These are phyloP conservation scores for Euura saliciscinereae DNA, from an alignment of 1,140 invertebrate species.

Conservation along the genomic window DNA sequence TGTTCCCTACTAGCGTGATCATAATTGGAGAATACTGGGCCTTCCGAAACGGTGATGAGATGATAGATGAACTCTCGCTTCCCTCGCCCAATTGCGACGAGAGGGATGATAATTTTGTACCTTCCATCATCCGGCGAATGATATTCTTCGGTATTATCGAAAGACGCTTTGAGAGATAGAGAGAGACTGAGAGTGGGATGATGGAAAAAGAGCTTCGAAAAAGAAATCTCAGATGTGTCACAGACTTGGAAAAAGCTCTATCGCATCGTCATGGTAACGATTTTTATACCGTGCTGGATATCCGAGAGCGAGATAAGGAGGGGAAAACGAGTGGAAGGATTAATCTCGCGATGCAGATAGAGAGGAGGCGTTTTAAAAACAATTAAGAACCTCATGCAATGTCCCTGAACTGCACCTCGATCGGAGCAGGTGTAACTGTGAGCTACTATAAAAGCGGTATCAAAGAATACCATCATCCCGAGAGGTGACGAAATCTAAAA, in stretches of 20 bases:
- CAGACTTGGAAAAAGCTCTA: not conserved
- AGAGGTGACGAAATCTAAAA: not conserved
- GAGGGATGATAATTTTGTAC: no score
- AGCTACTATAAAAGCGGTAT: not conserved
- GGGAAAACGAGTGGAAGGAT: not conserved
- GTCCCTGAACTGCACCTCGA: not conserved
- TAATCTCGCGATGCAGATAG: not conserved
- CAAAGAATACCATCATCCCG: not conserved
- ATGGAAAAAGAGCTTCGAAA: no score
- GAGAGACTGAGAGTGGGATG: no score
- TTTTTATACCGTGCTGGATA: not conserved
- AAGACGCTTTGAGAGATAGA: no score
- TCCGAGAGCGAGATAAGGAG: not conserved
- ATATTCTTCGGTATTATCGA: no score
- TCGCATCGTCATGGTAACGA: slow-evolving; percentile 1
- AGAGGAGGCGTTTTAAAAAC: not conserved
- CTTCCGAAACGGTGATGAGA: no score
- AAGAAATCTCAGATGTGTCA: not conserved
- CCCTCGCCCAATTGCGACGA: no score
- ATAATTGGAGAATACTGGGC: no score
- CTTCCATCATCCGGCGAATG: no score
- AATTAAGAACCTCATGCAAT: not conserved
- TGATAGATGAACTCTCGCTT: no score
- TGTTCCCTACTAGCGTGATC: no score
- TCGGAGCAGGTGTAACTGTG: not conserved